Percentiles rank a stretch among this genome's conserved stretches.
Conservation (phyloP, 1,140 invertebrate species). For the Drosophila pruinosa region DNA sequence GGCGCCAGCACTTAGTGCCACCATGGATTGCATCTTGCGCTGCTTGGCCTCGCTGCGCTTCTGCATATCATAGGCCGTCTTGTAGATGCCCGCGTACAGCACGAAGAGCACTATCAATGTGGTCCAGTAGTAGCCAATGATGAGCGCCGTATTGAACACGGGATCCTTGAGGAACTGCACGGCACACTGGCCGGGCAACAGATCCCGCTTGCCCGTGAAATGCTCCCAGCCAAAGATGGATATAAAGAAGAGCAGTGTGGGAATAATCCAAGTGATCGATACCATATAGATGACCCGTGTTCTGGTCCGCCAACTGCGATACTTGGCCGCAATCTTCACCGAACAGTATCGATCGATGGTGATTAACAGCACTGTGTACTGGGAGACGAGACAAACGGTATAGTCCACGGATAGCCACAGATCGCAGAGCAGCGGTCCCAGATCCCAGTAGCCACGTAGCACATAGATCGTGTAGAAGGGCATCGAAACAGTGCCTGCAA, state of each 20-base stretch:
- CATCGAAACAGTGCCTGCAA: constrained; percentile 94
- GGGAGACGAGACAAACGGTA: constrained; percentile 98
- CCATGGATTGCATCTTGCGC: constrained; percentile 96
- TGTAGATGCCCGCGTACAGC: constrained; percentile 98
- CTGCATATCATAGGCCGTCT: constrained; percentile 98
- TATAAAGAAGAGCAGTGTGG: constrained; percentile 97
- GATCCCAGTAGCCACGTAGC: constrained; percentile 97
- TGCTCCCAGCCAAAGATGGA: constrained; percentile 99
- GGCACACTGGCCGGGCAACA: constrained; percentile 94
- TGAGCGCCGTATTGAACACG: constrained; percentile 98
- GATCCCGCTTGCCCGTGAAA: constrained; percentile 95
- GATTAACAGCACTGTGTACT: constrained; percentile 99
- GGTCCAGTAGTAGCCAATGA: constrained; percentile 99
- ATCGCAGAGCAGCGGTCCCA: constrained; percentile 98
- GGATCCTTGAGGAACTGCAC: constrained; percentile 99
- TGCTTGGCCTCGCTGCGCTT: constrained; percentile 98
- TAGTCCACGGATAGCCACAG: constrained; percentile 99
- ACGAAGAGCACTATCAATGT: constrained; percentile 96
- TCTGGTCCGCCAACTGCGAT: constrained; percentile 98
- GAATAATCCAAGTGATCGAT: constrained; percentile 98
- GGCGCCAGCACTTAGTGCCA: constrained; percentile 92
- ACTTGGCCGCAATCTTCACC: constrained; percentile 98
- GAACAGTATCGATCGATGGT: constrained; percentile 99
- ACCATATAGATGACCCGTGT: constrained; percentile 96
- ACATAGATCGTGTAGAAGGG: constrained; percentile 98